A percentile compares a stretch with the other conserved stretches of the same genome.
These are phyloP conservation scores for Mus spretus DNA, from an alignment of 2,797 vertebrate genomes.

Conservation along the genomic window DNA sequence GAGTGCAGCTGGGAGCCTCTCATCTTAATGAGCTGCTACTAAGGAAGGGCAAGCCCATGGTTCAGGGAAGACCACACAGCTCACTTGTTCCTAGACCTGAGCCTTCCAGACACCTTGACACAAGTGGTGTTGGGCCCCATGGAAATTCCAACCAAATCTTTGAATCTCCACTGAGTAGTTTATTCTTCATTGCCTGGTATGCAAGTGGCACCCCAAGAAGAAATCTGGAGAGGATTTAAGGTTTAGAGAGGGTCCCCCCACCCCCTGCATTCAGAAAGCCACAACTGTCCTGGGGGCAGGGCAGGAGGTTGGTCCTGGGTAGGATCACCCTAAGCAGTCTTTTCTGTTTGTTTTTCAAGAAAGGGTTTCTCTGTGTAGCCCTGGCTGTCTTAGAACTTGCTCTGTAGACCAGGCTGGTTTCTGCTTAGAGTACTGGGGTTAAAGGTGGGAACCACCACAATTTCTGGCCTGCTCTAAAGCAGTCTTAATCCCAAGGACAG, in stretches of 20 bases:
- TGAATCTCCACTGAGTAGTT: background rate
- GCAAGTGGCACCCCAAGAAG: background rate
- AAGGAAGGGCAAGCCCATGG: background rate
- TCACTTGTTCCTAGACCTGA: background rate
- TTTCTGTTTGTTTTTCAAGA: background rate
- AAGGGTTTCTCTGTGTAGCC: background rate
- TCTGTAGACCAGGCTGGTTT: background rate
- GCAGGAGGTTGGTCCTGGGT: background rate
- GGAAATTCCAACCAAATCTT: background rate
- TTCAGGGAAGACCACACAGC: background rate
- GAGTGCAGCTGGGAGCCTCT: conserved; percentile 30
- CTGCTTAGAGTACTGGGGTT: background rate
- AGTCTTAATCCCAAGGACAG: background rate
- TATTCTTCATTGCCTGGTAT: background rate
- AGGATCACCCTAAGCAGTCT: background rate
- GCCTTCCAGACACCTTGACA: background rate
- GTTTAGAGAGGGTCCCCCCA: background rate
- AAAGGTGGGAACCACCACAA: background rate
- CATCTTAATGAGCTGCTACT: conserved; percentile 68
- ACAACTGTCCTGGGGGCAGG: no score
- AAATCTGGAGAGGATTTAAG: background rate
- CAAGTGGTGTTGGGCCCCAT: background rate
- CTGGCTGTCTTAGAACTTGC: background rate
- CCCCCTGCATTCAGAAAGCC: background rate
- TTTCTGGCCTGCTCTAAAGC: background rate